Percentiles rank a stretch among this genome's conserved stretches.
phyloP scores from a whole-genome alignment of 2,888 invertebrate genomes.

The Thecophora atra region DNA sequence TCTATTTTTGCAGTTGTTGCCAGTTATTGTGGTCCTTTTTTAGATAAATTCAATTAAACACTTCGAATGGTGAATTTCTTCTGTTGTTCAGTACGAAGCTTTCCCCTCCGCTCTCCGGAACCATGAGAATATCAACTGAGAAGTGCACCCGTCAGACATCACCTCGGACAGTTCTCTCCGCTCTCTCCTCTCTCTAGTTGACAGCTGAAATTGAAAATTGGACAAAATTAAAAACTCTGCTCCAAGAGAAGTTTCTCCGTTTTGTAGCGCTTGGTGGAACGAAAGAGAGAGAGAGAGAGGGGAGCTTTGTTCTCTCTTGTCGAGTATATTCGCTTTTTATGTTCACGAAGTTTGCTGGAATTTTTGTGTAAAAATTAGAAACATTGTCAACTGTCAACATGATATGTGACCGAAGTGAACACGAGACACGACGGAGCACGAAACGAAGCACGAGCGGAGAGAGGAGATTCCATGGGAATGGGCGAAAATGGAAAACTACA shows the following conservation, averaged over 20 bases:
- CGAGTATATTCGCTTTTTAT: constrained; percentile 15
- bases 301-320: neutral
- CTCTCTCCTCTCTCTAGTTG: constrained; percentile 35
- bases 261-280: neutral
- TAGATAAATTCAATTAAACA: neutral
- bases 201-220: constrained; percentile 52
- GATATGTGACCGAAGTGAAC: constrained; percentile 45
- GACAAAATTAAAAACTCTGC: constrained; percentile 49
- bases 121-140: neutral
- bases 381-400: constrained; percentile 53
- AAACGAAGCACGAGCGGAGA: constrained; percentile 1
- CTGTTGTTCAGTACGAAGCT: neutral
- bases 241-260: neutral
- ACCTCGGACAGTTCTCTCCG: constrained; percentile 23
- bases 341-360: constrained; percentile 25
- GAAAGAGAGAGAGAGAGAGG: neutral
- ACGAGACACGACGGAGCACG: neutral
- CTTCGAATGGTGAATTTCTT: neutral
- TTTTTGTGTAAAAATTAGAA: constrained; percentile 48
- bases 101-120: neutral
- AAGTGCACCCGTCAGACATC: constrained; percentile 26
- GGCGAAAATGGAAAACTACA: constrained; percentile 27
- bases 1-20: too few species aligned
- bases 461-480: neutral
- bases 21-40: neutral